Percentiles rank a stretch among this genome's conserved stretches.
phyloP scores from a whole-genome alignment of 2,888 invertebrate species.

The Tetragnatha montana region DNA sequence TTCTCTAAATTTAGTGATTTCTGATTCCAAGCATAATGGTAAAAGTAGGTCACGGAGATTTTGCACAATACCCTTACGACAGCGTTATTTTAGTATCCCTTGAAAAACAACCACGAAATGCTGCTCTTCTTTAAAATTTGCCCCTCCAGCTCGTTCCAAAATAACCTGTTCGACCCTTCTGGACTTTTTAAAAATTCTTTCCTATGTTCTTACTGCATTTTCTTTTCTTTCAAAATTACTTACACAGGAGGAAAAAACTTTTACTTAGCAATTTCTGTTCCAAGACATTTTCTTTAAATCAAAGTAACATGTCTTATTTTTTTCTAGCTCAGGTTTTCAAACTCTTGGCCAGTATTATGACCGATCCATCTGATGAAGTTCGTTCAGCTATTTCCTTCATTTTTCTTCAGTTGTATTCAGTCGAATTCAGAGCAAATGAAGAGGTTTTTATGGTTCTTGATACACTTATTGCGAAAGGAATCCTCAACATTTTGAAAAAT shows the following conservation, averaged over 20 bases:
- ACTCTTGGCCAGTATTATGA: slow-evolving; percentile 38
- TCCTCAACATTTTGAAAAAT: slow-evolving; percentile 35
- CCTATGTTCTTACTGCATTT: slow-evolving; percentile 24
- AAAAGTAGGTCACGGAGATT: slow-evolving; percentile 68
- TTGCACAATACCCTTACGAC: slow-evolving; percentile 66
- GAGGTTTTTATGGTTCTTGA: not conserved
- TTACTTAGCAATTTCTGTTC: not conserved
- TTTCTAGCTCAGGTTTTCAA: slow-evolving; percentile 43
- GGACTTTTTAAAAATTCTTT: slow-evolving; percentile 38
- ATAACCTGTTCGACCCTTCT: slow-evolving; percentile 51
- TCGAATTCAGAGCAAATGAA: not conserved
- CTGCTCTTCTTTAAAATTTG: slow-evolving; percentile 65
- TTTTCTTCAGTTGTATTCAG: slow-evolving; percentile 44
- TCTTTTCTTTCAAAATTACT: slow-evolving; percentile 9
- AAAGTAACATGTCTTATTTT: not conserved
- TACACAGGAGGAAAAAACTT: not conserved
- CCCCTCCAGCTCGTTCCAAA: slow-evolving; percentile 64
- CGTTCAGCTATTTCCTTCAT: slow-evolving; percentile 40
- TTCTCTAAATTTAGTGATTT: slow-evolving; percentile 48
- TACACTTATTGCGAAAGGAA: slow-evolving; percentile 26
- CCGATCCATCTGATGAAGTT: slow-evolving; percentile 59
- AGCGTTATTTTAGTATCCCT: slow-evolving; percentile 67
- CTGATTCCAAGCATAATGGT: slow-evolving; percentile 43
- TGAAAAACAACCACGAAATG: slow-evolving; percentile 62
- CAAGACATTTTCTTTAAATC: not conserved